These are phyloP conservation scores for Lumbricus terrestris DNA, from an alignment of 2,888 invertebrate species.

Conservation along the genomic window DNA sequence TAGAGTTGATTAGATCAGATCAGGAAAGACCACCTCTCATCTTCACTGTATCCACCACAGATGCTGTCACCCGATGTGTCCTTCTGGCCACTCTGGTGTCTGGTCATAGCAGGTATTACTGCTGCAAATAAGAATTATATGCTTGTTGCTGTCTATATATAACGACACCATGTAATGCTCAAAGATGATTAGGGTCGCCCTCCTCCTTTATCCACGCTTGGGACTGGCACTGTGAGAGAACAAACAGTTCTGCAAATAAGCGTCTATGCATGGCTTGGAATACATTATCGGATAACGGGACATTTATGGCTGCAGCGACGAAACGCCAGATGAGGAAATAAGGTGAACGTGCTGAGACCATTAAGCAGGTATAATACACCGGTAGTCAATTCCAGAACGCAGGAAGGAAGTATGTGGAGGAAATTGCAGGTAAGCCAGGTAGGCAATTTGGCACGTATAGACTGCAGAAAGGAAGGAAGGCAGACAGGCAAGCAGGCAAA, in stretches of 20 bases:
- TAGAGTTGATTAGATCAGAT: no score
- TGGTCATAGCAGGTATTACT: not conserved
- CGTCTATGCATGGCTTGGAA: not conserved
- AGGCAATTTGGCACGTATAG: not conserved
- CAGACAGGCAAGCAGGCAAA: not conserved
- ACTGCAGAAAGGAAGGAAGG: not conserved
- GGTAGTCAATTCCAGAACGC: not conserved
- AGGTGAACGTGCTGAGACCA: not conserved
- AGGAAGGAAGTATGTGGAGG: not conserved
- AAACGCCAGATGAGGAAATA: not conserved
- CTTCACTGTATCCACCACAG: no score
- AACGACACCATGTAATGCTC: no score
- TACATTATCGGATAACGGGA: not conserved
- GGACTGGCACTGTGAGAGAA: no score
- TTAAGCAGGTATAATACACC: no score
- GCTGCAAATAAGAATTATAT: no score
- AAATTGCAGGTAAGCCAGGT: slow-evolving; percentile 3
- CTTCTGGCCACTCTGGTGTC: not conserved
- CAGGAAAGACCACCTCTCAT: no score
- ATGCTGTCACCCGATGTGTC: not conserved
- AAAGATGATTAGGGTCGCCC: no score
- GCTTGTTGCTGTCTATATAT: no score
- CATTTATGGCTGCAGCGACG: not conserved
- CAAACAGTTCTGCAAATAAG: no score
- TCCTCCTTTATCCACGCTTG: no score